Percentiles rank a stretch among this genome's conserved stretches.
phyloP scores from a whole-genome alignment of 2,888 invertebrate genomes.

The Mesochorus sp. region DNA sequence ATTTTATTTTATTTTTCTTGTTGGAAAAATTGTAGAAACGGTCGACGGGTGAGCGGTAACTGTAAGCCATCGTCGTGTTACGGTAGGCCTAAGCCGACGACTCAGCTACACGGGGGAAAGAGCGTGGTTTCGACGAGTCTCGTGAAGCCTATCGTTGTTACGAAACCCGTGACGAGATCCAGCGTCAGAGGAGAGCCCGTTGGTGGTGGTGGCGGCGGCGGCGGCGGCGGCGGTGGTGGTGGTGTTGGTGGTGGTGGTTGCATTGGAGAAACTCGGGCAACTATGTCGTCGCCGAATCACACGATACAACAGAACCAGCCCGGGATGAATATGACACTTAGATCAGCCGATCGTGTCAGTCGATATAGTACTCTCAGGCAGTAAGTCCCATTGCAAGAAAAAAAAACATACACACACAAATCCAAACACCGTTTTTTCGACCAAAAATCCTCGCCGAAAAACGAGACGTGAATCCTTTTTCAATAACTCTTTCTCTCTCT shows the following conservation, averaged over 20 bases:
- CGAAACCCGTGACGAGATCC: slow-evolving; percentile 77
- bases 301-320: slow-evolving; percentile 72
- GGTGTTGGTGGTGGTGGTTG: too few relatives aligned
- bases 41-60: slow-evolving; percentile 74
- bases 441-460: too few relatives aligned
- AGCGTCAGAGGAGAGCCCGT: slow-evolving; percentile 71
- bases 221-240: too few relatives aligned
- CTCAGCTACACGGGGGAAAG: slow-evolving; percentile 67
- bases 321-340: slow-evolving; percentile 77
- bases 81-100: slow-evolving; percentile 75
- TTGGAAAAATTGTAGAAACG: slow-evolving; percentile 72
- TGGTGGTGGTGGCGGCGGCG: too few relatives aligned
- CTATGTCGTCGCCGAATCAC: slow-evolving; percentile 73
- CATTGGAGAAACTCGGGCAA: slow-evolving; percentile 67
- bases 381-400: slow-evolving; percentile 73
- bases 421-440: too few relatives aligned
- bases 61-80: slow-evolving; percentile 74
- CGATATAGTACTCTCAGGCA: slow-evolving; percentile 78
- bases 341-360: slow-evolving; percentile 78
- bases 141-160: slow-evolving; percentile 68
- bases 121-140: slow-evolving; percentile 64
- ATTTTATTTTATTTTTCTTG: slow-evolving; percentile 19
- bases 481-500: too few relatives aligned
- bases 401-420: background rate
- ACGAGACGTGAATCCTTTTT: background rate